Evolutionary conservation across 2,113 vertebrate genomes (phyloP).

Genomic region (Psilopogon haemacephalus): DNA sequence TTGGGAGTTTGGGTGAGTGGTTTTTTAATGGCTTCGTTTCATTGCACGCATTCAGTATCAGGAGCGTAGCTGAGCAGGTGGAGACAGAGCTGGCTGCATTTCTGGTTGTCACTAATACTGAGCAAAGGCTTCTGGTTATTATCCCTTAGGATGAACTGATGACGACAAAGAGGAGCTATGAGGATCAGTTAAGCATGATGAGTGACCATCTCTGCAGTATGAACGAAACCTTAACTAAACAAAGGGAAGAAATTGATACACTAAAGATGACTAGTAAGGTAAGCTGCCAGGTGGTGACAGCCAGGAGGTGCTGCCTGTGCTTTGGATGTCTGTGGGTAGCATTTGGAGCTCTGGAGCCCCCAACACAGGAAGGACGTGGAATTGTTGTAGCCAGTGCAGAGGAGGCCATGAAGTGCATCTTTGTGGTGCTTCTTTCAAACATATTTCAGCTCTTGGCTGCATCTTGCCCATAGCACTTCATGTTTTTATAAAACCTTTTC

Average conservation of each 20-base stretch:
- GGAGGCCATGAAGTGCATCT: too few species aligned
- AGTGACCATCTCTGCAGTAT: conserved; percentile 98
- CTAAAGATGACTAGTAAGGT: conserved; percentile 94
- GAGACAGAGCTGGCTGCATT: not conserved
- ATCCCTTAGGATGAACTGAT: conserved; percentile 88
- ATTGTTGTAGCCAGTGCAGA: too few species aligned
- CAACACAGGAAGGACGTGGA: too few species aligned
- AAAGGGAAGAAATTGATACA: conserved; percentile 95
- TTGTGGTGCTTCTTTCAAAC: too few species aligned
- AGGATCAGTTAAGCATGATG: conserved; percentile 99
- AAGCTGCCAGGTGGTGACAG: not conserved
- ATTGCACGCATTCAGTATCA: not conserved
- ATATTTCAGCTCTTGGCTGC: not conserved
- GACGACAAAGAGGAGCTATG: conserved; percentile 96
- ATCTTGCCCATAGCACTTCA: not conserved
- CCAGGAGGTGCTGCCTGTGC: not conserved
- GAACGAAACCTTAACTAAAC: conserved; percentile 96
- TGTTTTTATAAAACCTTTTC: not conserved
- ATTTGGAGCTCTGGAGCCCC: too few species aligned
- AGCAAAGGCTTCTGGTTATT: not conserved
- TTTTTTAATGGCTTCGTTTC: not conserved
- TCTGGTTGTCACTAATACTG: not conserved
- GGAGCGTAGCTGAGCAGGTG: not conserved
- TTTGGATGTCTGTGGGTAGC: not conserved
- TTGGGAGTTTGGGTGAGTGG: too few species aligned